Conservation (phyloP, 2,113 vertebrate species). For the Danionella cerebrum region DNA sequence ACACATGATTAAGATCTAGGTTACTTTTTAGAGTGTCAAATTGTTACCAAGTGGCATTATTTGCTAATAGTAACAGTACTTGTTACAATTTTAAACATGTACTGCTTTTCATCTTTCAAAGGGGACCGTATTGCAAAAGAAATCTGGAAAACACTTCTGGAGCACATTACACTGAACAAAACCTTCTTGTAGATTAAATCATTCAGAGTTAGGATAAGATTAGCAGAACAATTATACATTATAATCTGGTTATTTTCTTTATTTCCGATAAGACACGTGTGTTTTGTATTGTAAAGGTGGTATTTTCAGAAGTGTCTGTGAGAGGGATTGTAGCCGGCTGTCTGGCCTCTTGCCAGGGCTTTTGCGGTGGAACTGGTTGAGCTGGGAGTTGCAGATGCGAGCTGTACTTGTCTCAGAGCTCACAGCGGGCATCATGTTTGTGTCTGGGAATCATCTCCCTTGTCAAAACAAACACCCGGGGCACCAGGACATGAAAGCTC, state of each 20-base stretch:
- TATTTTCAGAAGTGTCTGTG: neutral
- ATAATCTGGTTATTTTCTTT: neutral
- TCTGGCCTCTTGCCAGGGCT: neutral
- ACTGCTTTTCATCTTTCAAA: too few species aligned
- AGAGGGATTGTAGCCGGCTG: neutral
- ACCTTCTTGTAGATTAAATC: neutral
- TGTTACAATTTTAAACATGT: too few species aligned
- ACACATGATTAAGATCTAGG: too few species aligned
- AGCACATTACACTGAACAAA: neutral
- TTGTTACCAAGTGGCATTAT: too few species aligned
- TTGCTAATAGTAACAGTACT: too few species aligned
- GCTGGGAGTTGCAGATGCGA: neutral
- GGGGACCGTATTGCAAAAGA: too few species aligned
- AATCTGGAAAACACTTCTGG: too few species aligned
- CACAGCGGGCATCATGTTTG: conserved; percentile 34
- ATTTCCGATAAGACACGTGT: neutral
- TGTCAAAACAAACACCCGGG: conserved; percentile 20
- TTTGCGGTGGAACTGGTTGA: neutral
- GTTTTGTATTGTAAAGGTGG: neutral
- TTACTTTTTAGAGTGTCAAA: neutral
- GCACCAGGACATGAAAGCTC: conserved; percentile 44
- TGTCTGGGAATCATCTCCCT: conserved; percentile 40
- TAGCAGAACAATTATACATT: neutral
- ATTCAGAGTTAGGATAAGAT: neutral
- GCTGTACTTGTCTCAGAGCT: conserved; percentile 14